phyloP scores from a whole-genome alignment of 2,797 vertebrate species.

The Fratercula arctica region DNA sequence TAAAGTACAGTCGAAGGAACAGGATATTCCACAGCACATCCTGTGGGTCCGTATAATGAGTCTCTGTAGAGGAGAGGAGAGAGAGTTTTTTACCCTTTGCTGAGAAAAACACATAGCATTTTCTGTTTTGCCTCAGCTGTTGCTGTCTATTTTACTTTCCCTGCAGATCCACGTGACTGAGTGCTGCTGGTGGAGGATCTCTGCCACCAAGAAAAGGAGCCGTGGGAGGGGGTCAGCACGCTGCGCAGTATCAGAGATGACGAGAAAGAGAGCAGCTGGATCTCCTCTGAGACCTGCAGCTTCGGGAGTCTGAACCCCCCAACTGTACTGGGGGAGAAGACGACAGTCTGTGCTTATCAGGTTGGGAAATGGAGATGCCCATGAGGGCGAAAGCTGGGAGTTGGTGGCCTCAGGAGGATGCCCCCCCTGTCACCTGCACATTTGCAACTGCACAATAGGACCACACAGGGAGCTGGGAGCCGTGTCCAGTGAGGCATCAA shows the following conservation, averaged over 20 bases:
- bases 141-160: neutral
- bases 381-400: neutral
- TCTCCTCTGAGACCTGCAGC: neutral
- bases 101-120: neutral
- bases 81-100: neutral
- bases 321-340: neutral
- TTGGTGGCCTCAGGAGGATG: neutral
- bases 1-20: neutral
- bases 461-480: neutral
- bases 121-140: neutral
- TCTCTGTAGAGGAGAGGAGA: neutral
- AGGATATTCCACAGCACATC: neutral
- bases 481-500: neutral
- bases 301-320: neutral
- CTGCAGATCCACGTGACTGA: neutral
- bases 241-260: neutral
- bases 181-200: neutral
- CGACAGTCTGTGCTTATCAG: neutral
- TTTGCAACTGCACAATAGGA: neutral
- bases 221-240: neutral
- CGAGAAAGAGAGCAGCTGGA: neutral
- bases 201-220: neutral
- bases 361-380: neutral
- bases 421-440: neutral
- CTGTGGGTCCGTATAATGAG: neutral